Evolutionary conservation across 1,140 invertebrate species (phyloP).

Genomic region (Prorops nasuta): DNA sequence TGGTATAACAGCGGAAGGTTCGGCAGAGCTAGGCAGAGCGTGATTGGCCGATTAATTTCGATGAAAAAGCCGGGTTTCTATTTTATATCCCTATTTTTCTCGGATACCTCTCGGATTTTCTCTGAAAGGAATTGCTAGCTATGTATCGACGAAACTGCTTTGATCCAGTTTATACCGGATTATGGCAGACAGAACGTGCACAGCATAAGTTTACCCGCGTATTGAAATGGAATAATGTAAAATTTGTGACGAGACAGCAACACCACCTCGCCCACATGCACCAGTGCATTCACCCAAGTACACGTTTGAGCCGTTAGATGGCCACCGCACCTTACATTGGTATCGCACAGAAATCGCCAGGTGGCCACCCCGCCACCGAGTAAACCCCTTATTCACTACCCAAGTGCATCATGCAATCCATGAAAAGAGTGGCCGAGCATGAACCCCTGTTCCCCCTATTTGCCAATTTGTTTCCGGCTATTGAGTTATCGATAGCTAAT

Average conservation of each 20-base stretch:
- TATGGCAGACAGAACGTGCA: constrained; percentile 35
- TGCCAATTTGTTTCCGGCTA: too few species aligned
- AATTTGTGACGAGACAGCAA: too few species aligned
- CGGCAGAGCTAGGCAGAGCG: constrained; percentile 9
- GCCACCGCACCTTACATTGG: constrained; percentile 5
- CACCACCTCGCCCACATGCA: constrained; percentile 25
- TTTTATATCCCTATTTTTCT: not conserved
- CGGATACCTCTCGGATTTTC: constrained; percentile 6
- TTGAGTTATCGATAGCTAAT: constrained; percentile 10
- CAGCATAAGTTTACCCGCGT: constrained; percentile 19
- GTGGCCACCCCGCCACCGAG: too few species aligned
- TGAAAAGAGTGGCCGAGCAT: too few species aligned
- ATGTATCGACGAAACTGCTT: constrained; percentile 14
- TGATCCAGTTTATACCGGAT: constrained; percentile 30
- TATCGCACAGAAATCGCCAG: too few species aligned
- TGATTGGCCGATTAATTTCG: constrained; percentile 11
- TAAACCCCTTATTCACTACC: too few species aligned
- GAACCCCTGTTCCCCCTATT: too few species aligned
- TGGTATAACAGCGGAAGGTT: constrained; percentile 6
- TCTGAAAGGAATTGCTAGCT: constrained; percentile 6
- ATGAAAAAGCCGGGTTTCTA: not conserved
- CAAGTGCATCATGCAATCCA: too few species aligned
- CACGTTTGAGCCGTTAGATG: constrained; percentile 7
- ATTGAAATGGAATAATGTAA: too few species aligned
- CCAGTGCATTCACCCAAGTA: constrained; percentile 13